These are phyloP conservation scores for Andrena chrysosceles DNA, from an alignment of 2,888 invertebrate genomes.

Conservation along the genomic window DNA sequence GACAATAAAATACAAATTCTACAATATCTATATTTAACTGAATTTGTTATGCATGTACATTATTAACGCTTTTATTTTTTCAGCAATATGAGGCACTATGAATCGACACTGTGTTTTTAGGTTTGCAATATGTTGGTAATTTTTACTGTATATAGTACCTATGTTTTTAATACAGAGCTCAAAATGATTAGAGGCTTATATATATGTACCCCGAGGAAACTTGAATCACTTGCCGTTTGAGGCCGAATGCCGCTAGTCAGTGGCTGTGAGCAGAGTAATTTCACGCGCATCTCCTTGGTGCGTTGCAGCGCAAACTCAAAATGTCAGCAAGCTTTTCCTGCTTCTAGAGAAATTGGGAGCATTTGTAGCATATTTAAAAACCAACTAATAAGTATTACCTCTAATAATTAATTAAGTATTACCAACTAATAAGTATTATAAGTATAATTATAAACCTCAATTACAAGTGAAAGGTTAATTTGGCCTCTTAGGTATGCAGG, in stretches of 20 bases:
- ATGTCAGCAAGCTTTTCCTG: no score
- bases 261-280: no score
- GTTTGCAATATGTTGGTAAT: neutral
- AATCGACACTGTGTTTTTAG: neutral
- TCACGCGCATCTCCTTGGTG: no score
- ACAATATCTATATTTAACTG: neutral
- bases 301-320: no score
- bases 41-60: constrained; percentile 8
- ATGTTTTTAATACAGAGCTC: neutral
- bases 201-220: neutral
- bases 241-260: neutral
- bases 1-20: constrained; percentile 10
- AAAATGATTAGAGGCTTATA: neutral
- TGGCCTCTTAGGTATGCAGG: no score
- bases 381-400: no score
- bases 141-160: neutral
- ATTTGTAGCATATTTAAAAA: no score
- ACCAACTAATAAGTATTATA: no score
- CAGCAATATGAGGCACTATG: neutral
- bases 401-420: no score
- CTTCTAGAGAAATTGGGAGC: no score
- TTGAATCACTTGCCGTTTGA: neutral
- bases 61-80: constrained; percentile 25
- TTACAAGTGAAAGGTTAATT: no score
- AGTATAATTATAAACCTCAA: no score